Base-by-base conservation (phyloP, 2,888 invertebrate genomes). In the Anarsia innoxiella region DNA sequence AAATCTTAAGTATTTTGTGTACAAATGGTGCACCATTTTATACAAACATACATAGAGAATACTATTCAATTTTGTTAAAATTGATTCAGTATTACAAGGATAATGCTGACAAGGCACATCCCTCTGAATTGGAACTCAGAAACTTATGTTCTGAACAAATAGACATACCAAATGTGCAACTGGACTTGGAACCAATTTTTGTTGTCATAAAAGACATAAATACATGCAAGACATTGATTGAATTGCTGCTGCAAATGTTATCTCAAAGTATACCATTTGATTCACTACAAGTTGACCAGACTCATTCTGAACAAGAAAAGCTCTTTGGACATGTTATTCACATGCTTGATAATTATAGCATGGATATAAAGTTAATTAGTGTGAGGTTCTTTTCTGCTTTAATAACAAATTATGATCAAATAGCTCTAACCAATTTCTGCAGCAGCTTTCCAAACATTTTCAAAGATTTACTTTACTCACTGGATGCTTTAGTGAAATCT, bases 1-100 rank as follows among this genome's bases (percentile, higher is more conserved):
- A 84, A 64, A 86, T 89, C 46, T 48, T 89, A 35, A 74, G 80
- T 28, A 79, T 87, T 45, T 56, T 89, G 5, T 80, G 78, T 46
- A 69, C 76, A 39, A 84, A 86, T 54, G 76, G 76, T 42, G 80
- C 86, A 37, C 60, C 83, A 44, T 80, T 87, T 53, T 87, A 86
- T 59, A 59, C 76, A 30, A 65, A 74, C 44, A 50, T 89, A 12
- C 74, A 80, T 35, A 53, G 55, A 1, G 86, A 89, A 51, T 89
- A 89, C 56, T 56, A 69, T 37, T 55, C 59, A 23, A 66, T 85
- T 31, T 51, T 88, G 23, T 46, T 62, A 28, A 63, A 74, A 49
- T 56, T 88, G 34, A 70, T 82, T 33, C 48, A 75, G 16, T 86
- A 77, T 62, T 79, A 80, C 45, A 66, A 71, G 51, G 62, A 71